These are phyloP conservation scores for Onychomys arenicola DNA, from an alignment of 2,797 vertebrate species.

Conservation along the genomic window DNA sequence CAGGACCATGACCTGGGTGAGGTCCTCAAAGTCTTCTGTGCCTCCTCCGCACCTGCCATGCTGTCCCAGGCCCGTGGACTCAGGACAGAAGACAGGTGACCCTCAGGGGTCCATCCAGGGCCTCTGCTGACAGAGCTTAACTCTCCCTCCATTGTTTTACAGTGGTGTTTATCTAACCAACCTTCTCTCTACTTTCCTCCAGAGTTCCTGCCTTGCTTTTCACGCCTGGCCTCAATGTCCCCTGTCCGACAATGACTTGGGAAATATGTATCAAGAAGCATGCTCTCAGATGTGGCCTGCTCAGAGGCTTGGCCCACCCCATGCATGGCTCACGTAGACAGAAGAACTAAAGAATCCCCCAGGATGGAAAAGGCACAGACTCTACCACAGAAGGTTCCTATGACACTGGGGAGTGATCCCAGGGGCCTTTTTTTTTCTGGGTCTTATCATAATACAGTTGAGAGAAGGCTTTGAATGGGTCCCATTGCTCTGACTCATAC, in stretches of 20 bases:
- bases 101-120: rapidly evolving
- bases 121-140: rapidly evolving
- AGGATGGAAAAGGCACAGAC: rapidly evolving
- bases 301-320: not conserved
- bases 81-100: not conserved
- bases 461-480: rapidly evolving
- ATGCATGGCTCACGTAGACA: rapidly evolving
- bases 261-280: not conserved
- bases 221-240: not conserved
- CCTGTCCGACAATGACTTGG: rapidly evolving
- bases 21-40: rapidly evolving
- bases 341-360: rapidly evolving
- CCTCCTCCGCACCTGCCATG: rapidly evolving
- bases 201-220: not conserved
- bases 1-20: rapidly evolving
- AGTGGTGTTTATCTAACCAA: rapidly evolving
- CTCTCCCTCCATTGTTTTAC: rapidly evolving
- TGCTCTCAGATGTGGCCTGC: rapidly evolving
- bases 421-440: rapidly evolving
- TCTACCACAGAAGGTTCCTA: rapidly evolving
- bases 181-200: not conserved
- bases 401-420: rapidly evolving
- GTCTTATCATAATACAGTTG: too few species aligned
- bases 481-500: rapidly evolving
- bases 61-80: not conserved